Evolutionary conservation across 1,140 invertebrate species (phyloP).

Genomic region (Cydia splendana): DNA sequence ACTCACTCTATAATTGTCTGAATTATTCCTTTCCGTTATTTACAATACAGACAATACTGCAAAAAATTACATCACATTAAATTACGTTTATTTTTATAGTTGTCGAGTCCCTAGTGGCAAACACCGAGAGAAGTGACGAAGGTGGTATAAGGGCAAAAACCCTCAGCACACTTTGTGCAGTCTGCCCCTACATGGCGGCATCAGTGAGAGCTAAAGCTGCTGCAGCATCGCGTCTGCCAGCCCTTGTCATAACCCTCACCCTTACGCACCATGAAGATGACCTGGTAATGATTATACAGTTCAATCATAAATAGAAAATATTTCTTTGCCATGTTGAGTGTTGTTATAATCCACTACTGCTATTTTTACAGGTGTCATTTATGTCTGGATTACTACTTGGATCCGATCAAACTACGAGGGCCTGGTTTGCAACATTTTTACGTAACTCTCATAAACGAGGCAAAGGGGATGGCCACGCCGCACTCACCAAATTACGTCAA

Average conservation of each 20-base stretch:
- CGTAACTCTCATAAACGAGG: constrained; percentile 92
- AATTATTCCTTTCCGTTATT: no score
- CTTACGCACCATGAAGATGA: constrained; percentile 72
- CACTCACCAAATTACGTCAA: constrained; percentile 88
- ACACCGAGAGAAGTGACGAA: constrained; percentile 94
- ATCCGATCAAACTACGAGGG: constrained; percentile 92
- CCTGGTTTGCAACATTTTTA: constrained; percentile 96
- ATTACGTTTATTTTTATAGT: constrained; percentile 81
- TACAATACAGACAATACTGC: no score
- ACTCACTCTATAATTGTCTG: no score
- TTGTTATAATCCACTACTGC: no score
- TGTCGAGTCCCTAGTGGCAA: constrained; percentile 90
- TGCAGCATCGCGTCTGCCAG: constrained; percentile 93
- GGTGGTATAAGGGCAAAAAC: constrained; percentile 82
- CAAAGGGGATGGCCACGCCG: constrained; percentile 87
- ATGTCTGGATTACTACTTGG: constrained; percentile 94
- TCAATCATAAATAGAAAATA: no score
- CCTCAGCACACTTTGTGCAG: constrained; percentile 90
- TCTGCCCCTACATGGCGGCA: constrained; percentile 93
- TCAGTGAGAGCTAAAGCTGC: constrained; percentile 91
- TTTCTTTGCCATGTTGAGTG: no score
- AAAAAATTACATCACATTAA: constrained; percentile 2
- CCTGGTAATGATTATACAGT: constrained; percentile 54
- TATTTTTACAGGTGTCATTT: constrained; percentile 86
- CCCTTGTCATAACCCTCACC: constrained; percentile 89